These are phyloP conservation scores for Montipora capitata DNA, from an alignment of 92 coral and sea anemone genomes.

Conservation along the genomic window DNA sequence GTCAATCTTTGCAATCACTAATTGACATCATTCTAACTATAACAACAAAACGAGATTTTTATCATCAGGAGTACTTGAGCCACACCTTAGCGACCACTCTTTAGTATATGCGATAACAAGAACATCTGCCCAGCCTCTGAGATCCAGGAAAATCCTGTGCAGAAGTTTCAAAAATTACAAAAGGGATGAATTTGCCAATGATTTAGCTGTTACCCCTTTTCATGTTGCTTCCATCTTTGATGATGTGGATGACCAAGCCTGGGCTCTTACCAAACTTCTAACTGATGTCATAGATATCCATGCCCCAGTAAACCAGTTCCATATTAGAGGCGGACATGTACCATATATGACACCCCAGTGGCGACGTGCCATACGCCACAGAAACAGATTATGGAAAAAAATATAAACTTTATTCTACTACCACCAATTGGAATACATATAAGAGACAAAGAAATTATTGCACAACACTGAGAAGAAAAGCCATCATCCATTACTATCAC, in stretches of 20 bases:
- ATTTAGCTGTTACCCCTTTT: no score
- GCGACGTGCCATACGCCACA: constrained; percentile 45
- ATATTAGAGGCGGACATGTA: constrained; percentile 36
- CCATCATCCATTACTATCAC: constrained; percentile 36
- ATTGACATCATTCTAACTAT: constrained; percentile 44
- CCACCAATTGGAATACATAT: no score
- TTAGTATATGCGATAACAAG: constrained; percentile 47
- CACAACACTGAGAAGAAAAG: background rate
- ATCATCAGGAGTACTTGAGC: background rate
- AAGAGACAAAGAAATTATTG: no score
- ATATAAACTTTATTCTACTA: constrained; percentile 5
- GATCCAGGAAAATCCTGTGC: constrained; percentile 47
- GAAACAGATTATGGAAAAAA: constrained; percentile 41
- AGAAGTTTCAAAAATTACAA: no score
- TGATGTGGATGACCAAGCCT: no score
- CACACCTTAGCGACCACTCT: background rate
- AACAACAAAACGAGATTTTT: constrained; percentile 37
- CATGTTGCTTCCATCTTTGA: no score
- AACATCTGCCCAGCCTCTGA: background rate
- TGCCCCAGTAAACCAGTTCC: constrained; percentile 52
- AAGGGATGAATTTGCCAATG: no score
- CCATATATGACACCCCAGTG: no score
- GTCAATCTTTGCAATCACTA: constrained; percentile 17
- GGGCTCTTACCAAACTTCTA: no score
- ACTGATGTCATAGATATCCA: no score